Evolutionary conservation across 2,113 vertebrate species (phyloP).

Genomic region (Cottus gobio): DNA sequence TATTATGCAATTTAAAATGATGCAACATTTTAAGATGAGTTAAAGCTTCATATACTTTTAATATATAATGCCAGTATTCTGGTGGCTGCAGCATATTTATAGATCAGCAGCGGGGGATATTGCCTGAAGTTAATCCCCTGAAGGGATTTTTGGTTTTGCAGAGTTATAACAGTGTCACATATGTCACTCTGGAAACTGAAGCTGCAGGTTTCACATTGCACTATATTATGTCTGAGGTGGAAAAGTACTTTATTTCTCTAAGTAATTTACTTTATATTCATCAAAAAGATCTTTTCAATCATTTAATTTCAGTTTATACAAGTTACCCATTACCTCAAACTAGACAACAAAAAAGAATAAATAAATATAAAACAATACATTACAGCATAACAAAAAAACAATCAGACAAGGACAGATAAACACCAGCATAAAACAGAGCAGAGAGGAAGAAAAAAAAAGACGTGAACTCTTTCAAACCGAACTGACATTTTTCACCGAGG

Average conservation of each 20-base stretch:
- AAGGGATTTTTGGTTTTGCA: constrained; percentile 32
- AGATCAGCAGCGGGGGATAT: constrained; percentile 19
- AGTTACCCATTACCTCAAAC: too few relatives aligned
- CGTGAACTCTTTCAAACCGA: constrained; percentile 59
- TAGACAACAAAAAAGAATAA: too few relatives aligned
- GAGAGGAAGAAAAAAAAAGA: constrained; percentile 40
- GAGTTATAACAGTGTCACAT: constrained; percentile 1
- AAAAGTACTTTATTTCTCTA: not conserved
- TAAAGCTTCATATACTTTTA: too few relatives aligned
- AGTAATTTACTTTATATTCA: not conserved
- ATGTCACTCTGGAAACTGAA: constrained; percentile 19
- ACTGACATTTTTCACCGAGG: constrained; percentile 67
- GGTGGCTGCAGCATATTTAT: constrained; percentile 31
- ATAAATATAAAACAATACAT: too few relatives aligned
- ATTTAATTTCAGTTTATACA: too few relatives aligned
- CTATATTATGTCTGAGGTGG: not conserved
- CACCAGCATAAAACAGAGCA: too few relatives aligned
- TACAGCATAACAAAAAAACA: too few relatives aligned
- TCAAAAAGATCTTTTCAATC: too few relatives aligned
- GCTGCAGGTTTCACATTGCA: constrained; percentile 9
- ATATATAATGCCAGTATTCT: not conserved
- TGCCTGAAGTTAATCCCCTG: constrained; percentile 39
- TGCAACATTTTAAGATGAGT: not conserved
- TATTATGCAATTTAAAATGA: not conserved
- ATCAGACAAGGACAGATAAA: too few relatives aligned